Base-by-base conservation (phyloP, 92 coral and sea anemone species). In the Blastomussa wellsi region DNA sequence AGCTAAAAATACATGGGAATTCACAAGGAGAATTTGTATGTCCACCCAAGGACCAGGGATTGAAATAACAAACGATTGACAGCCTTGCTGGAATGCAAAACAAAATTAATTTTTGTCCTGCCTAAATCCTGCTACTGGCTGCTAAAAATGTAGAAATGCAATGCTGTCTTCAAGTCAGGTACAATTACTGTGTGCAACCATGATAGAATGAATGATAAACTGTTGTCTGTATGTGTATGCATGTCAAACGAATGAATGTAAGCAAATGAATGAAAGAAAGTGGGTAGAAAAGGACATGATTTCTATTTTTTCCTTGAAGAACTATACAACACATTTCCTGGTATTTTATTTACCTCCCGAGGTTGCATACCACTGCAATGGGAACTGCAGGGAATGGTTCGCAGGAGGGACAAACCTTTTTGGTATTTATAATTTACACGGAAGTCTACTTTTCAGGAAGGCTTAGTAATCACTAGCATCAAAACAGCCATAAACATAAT, bases 361-460 rank as follows among this genome's bases (percentile, higher is more conserved):
- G 93, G 90, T 86, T 90, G 93, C 93, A 90, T 66, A 86, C 88
- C 88, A 29, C 90, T 82, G 93, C 88, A 82, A 86, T 84, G 52
- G 57, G 41, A 22, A 79, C 41, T 86, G 90, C 93, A 90, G 90
- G 82, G 85, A 90, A 90, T 90, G 93, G 93, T 86, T 90, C 90
- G 78, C 81, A 82, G 93, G 90, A 87, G 93, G 88, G 72, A 24
- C 52, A 70, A 8, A 5, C n/a, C n/a, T n/a, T n/a, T n/a, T n/a
- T n/a, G n/a, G n/a, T n/a, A n/a, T n/a, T n/a, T n/a, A n/a, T n/a
- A n/a, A n/a, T n/a, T n/a, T n/a, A n/a, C n/a, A n/a, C n/a, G n/a
- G n/a, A n/a, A n/a, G n/a, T n/a, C n/a, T n/a, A n/a, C n/a, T n/a
- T 26, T 35, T 12, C 76, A 71, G 5, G n/a, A 32, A 10, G 28